Evolutionary conservation across 2,113 vertebrate species (phyloP), one percentile per base, ranked within the genome.

Genomic region (Actenoides hombroni): DNA sequence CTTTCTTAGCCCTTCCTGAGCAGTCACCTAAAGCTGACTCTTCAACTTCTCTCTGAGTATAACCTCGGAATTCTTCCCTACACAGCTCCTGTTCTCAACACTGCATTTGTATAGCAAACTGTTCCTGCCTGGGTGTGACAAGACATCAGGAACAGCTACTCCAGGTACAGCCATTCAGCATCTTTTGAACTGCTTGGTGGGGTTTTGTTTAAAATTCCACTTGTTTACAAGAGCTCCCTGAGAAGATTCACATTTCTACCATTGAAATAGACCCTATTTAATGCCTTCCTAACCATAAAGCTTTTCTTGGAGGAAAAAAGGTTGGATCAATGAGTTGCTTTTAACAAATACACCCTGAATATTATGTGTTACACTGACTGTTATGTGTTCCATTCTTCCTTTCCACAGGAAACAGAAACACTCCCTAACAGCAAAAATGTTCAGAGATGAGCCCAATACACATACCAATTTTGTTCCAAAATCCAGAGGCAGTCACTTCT

Each of bases 391-490:
- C 18, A 28, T 76, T n/a, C 65, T 51, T 85, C 54, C 29, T 16
- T 64, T 60, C 33, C 53, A 71, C 42, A 65, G 5, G 65, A 71
- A 79, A 71, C 37, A 87, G 68, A 65, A 90, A 73, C 40, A 74
- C 19, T 44, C 13, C 16, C 24, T 23, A 74, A 65, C 25, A 83
- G 83, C 31, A 76, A 46, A 91, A 37, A 42, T 14, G 18, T 60
- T 88, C 0, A 1, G 44, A 56, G 59, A 39, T 26, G 9, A 92
- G 48, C 35, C 77, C 18, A 16, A 59, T 44, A 85, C 69, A 87
- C 67, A 9, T 79, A 92, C 81, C 89, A 88, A 73, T 73, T 88
- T 71, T 90, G 53, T 79, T 95, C 74, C 61, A 59, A 94, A 94
- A 82, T 89, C 77, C 87, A 95, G 67, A 77, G 31, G 57, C 40